Evolutionary conservation across 2,888 invertebrate genomes (phyloP).

Genomic region (Pteria penguin): DNA sequence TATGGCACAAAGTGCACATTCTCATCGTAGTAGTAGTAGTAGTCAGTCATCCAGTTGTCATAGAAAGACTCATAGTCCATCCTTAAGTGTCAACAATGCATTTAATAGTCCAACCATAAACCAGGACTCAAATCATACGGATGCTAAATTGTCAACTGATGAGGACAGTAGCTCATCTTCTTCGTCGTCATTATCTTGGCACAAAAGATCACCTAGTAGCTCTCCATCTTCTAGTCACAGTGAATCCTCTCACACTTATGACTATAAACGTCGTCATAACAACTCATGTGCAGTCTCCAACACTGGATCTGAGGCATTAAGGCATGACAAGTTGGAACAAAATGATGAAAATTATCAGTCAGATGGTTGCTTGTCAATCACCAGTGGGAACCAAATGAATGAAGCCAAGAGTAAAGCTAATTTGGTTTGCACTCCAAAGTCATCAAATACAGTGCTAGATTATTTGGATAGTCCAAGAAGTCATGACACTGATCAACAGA

Average conservation of each 20-base stretch:
- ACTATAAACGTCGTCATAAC: background rate
- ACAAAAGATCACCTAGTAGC: too few relatives aligned
- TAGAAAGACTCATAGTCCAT: too few relatives aligned
- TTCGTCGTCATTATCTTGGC: too few relatives aligned
- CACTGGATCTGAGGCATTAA: background rate
- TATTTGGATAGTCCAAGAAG: background rate
- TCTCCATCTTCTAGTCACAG: background rate
- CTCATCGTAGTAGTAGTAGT: background rate
- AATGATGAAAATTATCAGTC: background rate
- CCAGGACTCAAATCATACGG: too few relatives aligned
- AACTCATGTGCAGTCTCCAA: background rate
- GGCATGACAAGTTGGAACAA: background rate
- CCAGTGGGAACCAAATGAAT: background rate
- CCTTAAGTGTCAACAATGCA: too few relatives aligned
- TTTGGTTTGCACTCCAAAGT: background rate
- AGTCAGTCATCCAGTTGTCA: too few relatives aligned
- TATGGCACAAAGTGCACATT: background rate
- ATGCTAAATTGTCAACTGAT: too few relatives aligned
- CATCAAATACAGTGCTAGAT: background rate
- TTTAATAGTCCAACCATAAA: too few relatives aligned
- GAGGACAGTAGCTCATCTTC: too few relatives aligned
- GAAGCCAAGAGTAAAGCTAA: too few relatives aligned
- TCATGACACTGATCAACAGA: background rate
- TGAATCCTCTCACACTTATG: background rate
- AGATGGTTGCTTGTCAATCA: background rate